Conservation (phyloP, 30 jellyfish, hydroid and myxozoan species). For the Rhopilema esculentum region DNA sequence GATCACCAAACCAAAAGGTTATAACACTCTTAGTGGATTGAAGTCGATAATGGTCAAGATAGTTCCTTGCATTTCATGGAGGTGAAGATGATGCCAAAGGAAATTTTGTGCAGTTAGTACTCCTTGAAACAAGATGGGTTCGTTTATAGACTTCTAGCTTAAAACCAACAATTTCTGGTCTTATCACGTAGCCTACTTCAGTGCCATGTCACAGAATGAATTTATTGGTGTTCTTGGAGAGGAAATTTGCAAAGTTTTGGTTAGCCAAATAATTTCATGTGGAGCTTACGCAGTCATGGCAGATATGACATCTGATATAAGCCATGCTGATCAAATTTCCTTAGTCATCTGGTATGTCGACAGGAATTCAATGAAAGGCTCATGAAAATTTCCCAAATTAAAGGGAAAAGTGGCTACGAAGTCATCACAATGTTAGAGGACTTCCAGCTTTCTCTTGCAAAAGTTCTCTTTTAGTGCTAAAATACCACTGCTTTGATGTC, state of each 20-base stretch:
- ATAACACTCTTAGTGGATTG: too few relatives aligned
- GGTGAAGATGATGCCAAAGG: too few relatives aligned
- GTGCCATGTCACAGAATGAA: constrained; percentile 27
- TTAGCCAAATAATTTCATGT: neutral
- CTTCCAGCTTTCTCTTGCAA: neutral
- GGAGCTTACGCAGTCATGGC: constrained; percentile 27
- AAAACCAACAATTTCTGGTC: neutral
- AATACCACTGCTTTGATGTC: constrained; percentile 37
- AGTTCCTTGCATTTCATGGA: too few relatives aligned
- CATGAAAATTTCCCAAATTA: constrained; percentile 7
- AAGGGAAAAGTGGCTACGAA: constrained; percentile 8
- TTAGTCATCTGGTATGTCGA: neutral
- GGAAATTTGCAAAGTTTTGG: neutral
- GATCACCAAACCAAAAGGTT: too few relatives aligned
- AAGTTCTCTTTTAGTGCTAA: constrained; percentile 24
- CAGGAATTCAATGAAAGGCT: constrained; percentile 23
- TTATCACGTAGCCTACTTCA: constrained; percentile 15
- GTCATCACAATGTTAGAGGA: neutral
- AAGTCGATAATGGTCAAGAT: too few relatives aligned
- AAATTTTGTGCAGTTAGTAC: too few relatives aligned
- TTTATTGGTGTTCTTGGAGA: constrained; percentile 19
- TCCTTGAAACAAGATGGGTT: too few relatives aligned
- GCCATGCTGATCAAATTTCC: constrained; percentile 11
- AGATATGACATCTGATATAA: constrained; percentile 5
- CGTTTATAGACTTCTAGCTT: neutral